Base-by-base conservation (phyloP, 2,113 vertebrate genomes). In the Apus apus region DNA sequence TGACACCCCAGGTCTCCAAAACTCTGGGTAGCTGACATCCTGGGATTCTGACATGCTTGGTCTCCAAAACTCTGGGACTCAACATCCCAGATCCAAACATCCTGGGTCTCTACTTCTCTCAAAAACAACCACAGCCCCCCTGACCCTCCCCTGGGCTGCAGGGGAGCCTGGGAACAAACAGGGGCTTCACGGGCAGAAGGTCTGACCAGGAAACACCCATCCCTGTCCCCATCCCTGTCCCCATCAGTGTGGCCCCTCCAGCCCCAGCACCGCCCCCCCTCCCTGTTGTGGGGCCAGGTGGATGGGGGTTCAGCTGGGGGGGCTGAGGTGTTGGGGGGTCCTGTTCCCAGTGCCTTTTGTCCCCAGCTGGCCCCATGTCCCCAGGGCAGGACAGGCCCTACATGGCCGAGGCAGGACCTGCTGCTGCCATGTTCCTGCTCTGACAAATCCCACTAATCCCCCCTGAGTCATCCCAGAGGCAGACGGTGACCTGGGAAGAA, bases 391-490 rank as follows among this genome's bases (percentile, higher is more conserved):
- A 27, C 74, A 17, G 7, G 51, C 89, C 89, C 68, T 91, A 92
- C 80, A 87, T 74, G 93, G 80, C 93, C 1, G 64, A 60, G 88
- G 65, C 66, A 16, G 5, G 70, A 64, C 64, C 73, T 5, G n/a
- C 1, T 25, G 77, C 70, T 38, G 15, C 48, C 0, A 20, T 65
- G 81, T 81, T 72, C 89, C 76, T 1, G 21, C 90, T 86, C 68
- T 0, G 5, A 21, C 83, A 93, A 95, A 97, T 96, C 96, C 90
- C 95, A 45, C 80, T 96, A 97, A 97, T 96, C 95, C 95, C 78
- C 87, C 90, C 91, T 97, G 95, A 97, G 95, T 95, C 96, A 97
- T 92, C 88, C 89, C 12, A 4, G 38, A 64, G 76, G 86, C 95
- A 64, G 68, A 75, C 36, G 18, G 75, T 97, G 95, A 95, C 94